phyloP scores from a whole-genome alignment of 2,113 vertebrate species.

The Andinoacara biseriatus region DNA sequence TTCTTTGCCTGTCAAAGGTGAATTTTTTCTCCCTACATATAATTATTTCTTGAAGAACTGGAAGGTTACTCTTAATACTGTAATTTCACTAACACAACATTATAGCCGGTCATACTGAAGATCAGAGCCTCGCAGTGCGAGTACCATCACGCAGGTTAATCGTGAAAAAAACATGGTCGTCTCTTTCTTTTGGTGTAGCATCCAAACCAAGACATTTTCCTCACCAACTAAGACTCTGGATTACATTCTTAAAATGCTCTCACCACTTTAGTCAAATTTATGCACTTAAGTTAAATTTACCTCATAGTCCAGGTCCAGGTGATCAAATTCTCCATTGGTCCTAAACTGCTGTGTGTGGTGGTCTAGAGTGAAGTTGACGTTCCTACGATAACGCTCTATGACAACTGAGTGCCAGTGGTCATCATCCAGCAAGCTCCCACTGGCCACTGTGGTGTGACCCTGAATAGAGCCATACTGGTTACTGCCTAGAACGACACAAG shows the following conservation, averaged over 20 bases:
- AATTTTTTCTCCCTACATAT: fast-evolving
- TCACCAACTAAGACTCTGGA: too few species aligned
- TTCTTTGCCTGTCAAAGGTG: background rate
- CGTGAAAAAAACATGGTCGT: background rate
- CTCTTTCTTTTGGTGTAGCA: background rate
- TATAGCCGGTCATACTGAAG: background rate
- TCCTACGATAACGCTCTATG: slow-evolving; percentile 90
- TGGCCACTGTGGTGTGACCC: slow-evolving; percentile 90
- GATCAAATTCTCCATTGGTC: slow-evolving; percentile 97
- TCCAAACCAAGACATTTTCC: fast-evolving
- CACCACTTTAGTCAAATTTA: fast-evolving
- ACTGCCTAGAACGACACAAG: slow-evolving; percentile 83
- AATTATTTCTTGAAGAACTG: background rate
- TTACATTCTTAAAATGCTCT: fast-evolving
- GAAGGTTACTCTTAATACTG: background rate
- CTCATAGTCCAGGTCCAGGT: slow-evolving; percentile 96
- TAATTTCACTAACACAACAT: fast-evolving
- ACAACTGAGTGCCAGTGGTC: slow-evolving; percentile 95
- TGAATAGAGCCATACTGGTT: slow-evolving; percentile 95
- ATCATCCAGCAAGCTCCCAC: slow-evolving; percentile 93
- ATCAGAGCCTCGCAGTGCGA: background rate
- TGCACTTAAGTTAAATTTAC: too few species aligned
- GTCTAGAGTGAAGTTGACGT: slow-evolving; percentile 95
- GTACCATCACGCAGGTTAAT: fast-evolving
- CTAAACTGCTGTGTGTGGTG: slow-evolving; percentile 90